Evolutionary conservation across 1,140 invertebrate genomes (phyloP).

Genomic region (Drosophila repletoides): DNA sequence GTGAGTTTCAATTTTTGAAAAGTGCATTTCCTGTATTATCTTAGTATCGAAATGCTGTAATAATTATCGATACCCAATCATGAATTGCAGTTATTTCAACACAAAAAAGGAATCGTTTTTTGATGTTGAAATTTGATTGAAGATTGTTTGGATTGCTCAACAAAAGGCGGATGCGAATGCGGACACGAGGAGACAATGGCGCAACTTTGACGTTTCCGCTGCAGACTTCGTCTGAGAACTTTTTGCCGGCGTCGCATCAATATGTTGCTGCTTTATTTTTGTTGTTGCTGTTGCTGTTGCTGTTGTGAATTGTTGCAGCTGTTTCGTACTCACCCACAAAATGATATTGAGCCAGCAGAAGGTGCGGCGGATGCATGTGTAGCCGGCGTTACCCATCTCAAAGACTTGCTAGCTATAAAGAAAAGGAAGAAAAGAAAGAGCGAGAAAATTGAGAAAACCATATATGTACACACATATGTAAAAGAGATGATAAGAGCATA

Average conservation of each 20-base stretch:
- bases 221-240: conserved; percentile 70
- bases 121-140: background rate
- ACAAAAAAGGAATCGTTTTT: too few species aligned
- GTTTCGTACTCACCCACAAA: conserved; percentile 86
- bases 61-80: background rate
- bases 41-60: background rate
- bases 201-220: conserved; percentile 53
- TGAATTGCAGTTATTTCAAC: too few species aligned
- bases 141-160: background rate
- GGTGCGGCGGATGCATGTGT: conserved; percentile 89
- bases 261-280: conserved; percentile 25
- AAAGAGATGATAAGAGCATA: conserved; percentile 32
- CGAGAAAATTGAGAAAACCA: background rate
- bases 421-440: background rate
- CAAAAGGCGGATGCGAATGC: background rate
- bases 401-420: conserved; percentile 28
- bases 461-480: too few species aligned
- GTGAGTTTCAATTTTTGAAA: too few species aligned
- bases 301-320: conserved; percentile 8
- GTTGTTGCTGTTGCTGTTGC: conserved; percentile 7
- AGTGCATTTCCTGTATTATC: background rate
- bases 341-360: conserved; percentile 90
- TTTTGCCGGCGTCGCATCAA: conserved; percentile 45
- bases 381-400: conserved; percentile 88
- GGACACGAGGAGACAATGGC: conserved; percentile 43